Conservation (phyloP, 1,140 invertebrate species). For the Stegodyphus dumicola region DNA sequence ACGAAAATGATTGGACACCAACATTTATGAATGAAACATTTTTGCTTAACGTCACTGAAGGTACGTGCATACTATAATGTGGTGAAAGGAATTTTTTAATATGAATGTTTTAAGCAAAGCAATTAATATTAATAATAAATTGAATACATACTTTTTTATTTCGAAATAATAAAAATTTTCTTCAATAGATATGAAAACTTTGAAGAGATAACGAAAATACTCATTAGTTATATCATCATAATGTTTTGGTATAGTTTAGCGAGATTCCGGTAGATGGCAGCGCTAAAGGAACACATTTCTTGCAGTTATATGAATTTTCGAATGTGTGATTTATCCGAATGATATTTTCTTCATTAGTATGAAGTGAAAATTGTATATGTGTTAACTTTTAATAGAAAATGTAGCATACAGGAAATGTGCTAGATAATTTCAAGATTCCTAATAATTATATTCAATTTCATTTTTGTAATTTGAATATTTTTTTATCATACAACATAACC, state of each 20-base stretch:
- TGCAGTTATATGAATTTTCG: too few relatives aligned
- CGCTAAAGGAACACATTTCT: too few relatives aligned
- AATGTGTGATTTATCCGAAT: background rate
- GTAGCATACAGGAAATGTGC: background rate
- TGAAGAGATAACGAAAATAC: too few relatives aligned
- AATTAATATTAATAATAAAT: constrained; percentile 56
- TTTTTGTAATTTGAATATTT: background rate
- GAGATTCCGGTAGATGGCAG: too few relatives aligned
- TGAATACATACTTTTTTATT: background rate
- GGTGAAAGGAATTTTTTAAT: too few relatives aligned
- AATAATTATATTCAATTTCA: background rate
- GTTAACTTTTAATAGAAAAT: background rate
- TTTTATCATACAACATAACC: background rate
- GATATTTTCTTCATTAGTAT: background rate
- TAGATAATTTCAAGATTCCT: background rate
- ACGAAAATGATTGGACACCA: constrained; percentile 68
- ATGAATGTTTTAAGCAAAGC: constrained; percentile 37
- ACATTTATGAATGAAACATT: constrained; percentile 69
- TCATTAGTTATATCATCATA: too few relatives aligned
- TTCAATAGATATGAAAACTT: background rate
- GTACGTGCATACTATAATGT: constrained; percentile 36
- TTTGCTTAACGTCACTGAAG: constrained; percentile 68
- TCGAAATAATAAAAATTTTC: background rate
- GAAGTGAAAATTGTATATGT: background rate
- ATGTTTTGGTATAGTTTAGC: too few relatives aligned